Base-by-base conservation (phyloP, 1,140 invertebrate species). In the Hermetia illucens region DNA sequence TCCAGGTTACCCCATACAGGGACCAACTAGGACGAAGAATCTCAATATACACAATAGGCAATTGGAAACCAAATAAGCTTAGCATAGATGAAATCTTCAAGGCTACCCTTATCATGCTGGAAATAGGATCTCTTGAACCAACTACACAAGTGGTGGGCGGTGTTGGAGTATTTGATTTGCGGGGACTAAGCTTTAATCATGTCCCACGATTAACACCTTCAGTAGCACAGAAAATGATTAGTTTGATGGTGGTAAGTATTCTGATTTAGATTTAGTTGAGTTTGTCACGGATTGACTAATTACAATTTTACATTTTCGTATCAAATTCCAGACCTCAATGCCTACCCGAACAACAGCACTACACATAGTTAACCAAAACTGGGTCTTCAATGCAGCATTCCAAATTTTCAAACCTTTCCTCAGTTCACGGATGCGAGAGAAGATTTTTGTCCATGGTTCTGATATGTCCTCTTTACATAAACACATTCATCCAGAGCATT, bases 311-410 rank as follows among this genome's bases (percentile, higher is more conserved):
- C 21, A 39, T 21, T 19, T 39, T 37, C 36, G 25, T 32, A 27
- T 35, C 20, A 34, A 37, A 41, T 64, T 67, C 36, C 52, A 77
- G 67, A 74, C 75, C 0, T 71, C 76, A 36, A 82, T 82, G 51
- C 81, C 82, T 0, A 72, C 81, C 44, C 75, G 72, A 24, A 80
- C 75, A 0, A 59, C 79, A 40, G 75, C 79, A 0, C 72, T 86
- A 25, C 82, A 86, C 53, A 75, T 87, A 27, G 65, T 86, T 1
- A 73, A 82, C 48, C 78, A 86, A 47, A 79, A 81, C 0, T 84
- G 79, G 77, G 55, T 82, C 1, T 85, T 85, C 49, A 80, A 82
- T 48, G 74, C 79, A 21, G 75, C 80, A 17, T 85, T 75, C 51
- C 71, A 70, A 33, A 71, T 84, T 5, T 84, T 87, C 49, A 82